Percentiles rank a stretch among this genome's conserved stretches.
These are phyloP conservation scores for Percopsis transmontana DNA, from an alignment of 2,113 vertebrate species.

Conservation along the genomic window DNA sequence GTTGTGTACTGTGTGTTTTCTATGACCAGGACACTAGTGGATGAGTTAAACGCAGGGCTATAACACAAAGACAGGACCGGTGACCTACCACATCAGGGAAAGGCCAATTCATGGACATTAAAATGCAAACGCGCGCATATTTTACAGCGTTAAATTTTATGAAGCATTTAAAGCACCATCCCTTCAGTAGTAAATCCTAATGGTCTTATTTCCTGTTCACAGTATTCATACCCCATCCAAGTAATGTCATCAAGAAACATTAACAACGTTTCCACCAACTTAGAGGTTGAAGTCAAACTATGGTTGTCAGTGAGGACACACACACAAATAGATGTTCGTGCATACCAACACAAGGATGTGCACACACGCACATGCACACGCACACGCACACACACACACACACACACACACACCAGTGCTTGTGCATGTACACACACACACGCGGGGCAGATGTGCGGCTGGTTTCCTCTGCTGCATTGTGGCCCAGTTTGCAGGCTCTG, in stretches of 20 bases:
- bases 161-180: constrained; percentile 81
- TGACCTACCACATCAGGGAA: constrained; percentile 78
- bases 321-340: constrained; percentile 1
- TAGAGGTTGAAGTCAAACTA: constrained; percentile 67
- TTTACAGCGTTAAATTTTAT: constrained; percentile 83
- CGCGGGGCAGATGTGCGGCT: constrained; percentile 70
- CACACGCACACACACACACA: constrained; percentile 13
- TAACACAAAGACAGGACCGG: constrained; percentile 42
- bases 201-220: constrained; percentile 76
- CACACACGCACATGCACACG: constrained; percentile 26
- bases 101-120: constrained; percentile 79
- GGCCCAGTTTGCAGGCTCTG: constrained; percentile 94
- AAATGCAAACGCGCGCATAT: constrained; percentile 82
- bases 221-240: constrained; percentile 75
- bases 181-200: constrained; percentile 81
- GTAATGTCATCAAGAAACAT: constrained; percentile 74
- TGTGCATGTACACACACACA: constrained; percentile 9
- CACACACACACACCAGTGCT: not conserved
- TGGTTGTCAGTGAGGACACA: constrained; percentile 51
- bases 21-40: not conserved
- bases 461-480: constrained; percentile 79
- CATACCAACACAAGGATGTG: constrained; percentile 1
- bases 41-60: constrained; percentile 16
- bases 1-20: not conserved
- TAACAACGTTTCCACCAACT: constrained; percentile 73